phyloP scores from a whole-genome alignment of 1,140 invertebrate genomes.

The Hycleus cichorii region DNA sequence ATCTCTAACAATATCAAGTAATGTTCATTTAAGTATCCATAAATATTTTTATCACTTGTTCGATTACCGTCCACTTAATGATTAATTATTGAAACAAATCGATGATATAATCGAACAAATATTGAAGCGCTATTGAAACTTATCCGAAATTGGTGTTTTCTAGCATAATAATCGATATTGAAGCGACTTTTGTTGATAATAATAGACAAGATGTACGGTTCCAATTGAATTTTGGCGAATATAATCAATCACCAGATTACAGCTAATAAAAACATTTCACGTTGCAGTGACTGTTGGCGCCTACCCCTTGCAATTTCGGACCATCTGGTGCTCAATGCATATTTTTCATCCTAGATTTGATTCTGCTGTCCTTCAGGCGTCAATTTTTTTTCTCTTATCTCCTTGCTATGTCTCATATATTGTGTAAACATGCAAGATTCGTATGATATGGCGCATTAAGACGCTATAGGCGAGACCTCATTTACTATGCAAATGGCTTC shows the following conservation, averaged over 20 bases:
- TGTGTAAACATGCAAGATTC: background rate
- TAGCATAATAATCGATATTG: too few species aligned
- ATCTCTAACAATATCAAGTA: too few species aligned
- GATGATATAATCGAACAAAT: too few species aligned
- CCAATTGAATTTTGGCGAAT: conserved; percentile 28
- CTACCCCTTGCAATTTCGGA: conserved; percentile 31
- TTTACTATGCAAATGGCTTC: conserved; percentile 33
- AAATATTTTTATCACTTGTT: too few species aligned
- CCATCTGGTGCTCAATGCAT: conserved; percentile 37
- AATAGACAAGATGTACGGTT: too few species aligned
- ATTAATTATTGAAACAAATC: too few species aligned
- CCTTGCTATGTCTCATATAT: background rate
- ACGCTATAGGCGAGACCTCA: conserved; percentile 23
- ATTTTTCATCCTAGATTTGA: conserved; percentile 33
- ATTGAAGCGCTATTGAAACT: too few species aligned
- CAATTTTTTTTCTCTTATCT: background rate
- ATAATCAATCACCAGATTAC: conserved; percentile 41
- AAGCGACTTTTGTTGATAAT: too few species aligned
- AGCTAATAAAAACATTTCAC: conserved; percentile 42
- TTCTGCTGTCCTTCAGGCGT: conserved; percentile 3
- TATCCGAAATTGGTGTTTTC: too few species aligned
- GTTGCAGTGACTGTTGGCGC: conserved; percentile 33
- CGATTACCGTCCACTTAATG: too few species aligned
- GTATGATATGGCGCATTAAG: background rate
- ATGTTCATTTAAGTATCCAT: too few species aligned